Base-by-base conservation (phyloP, 2,797 vertebrate genomes). In the Rhinichthys osculus region DNA sequence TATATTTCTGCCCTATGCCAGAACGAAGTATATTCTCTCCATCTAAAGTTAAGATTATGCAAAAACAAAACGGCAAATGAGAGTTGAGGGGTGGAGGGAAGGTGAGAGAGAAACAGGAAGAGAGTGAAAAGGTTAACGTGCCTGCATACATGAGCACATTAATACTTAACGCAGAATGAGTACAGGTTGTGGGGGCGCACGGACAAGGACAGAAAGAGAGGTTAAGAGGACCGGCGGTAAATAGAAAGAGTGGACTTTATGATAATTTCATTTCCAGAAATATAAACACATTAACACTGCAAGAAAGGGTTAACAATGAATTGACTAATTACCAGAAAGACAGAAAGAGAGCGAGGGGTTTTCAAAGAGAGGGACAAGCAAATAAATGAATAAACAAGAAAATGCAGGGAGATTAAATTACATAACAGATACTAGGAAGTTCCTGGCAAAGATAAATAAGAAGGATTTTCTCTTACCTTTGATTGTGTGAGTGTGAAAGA, bases 381-480 rank as follows among this genome's bases (percentile, higher is more conserved):
- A 76, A 74, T 85, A 79, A 78, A 86, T 33, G 47, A 52, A 70
- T 66, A 70, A 35, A 84, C 14, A 59, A 74, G 59, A 21, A 54
- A 73, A 85, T 13, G 57, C 64, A 7, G 21, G 50, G 5, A 84
- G 67, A 84, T 77, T 59, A 8, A 72, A 74, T 82, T n/a, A 74
- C 79, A 84, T 19, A 52, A 74, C 6, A 71, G 30, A 50, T 50
- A 3, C 17, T 50, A 71, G 67, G 82, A 88, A 89, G 87, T 87
- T 82, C 44, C 7, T 78, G 71, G 69, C 67, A 76, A 66, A 47
- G 74, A 77, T 64, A 59, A 86, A 83, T 79, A 67, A 72, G 30
- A 14, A 79, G 44, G 19, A 73, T 86, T 54, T 54, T 84, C 59
- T 70, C 91, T 89, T 94, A 95, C 94, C 94, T 94, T n/a, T 88